These are phyloP conservation scores for Lutraria rhynchaena DNA, from an alignment of 1,140 invertebrate genomes.

Conservation along the genomic window DNA sequence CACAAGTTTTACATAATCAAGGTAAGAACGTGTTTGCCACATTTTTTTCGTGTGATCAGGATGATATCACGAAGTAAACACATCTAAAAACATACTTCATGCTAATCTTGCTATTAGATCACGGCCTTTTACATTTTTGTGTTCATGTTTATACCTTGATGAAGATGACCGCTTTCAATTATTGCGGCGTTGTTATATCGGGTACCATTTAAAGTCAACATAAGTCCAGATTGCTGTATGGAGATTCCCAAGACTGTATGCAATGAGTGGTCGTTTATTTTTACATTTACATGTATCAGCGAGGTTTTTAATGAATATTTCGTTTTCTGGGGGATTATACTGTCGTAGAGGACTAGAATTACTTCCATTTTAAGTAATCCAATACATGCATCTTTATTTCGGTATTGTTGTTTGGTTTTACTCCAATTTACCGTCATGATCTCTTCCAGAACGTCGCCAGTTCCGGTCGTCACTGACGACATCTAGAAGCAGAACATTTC, in stretches of 20 bases:
- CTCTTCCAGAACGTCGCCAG: background rate
- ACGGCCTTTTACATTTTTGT: too few relatives aligned
- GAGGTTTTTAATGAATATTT: background rate
- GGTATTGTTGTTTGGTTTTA: background rate
- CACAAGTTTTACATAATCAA: background rate
- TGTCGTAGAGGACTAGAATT: background rate
- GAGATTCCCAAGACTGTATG: too few relatives aligned
- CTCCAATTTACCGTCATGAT: background rate
- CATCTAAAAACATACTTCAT: too few relatives aligned
- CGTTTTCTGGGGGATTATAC: background rate
- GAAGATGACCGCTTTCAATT: too few relatives aligned
- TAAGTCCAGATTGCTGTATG: too few relatives aligned
- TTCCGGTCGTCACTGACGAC: background rate
- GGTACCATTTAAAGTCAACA: too few relatives aligned
- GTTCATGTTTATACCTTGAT: too few relatives aligned
- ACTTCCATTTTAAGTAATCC: background rate
- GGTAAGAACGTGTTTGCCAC: too few relatives aligned
- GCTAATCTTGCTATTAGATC: too few relatives aligned
- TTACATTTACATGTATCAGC: background rate
- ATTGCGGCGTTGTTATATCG: too few relatives aligned
- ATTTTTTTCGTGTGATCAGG: too few relatives aligned
- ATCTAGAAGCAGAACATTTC: slow-evolving; percentile 30
- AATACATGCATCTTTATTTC: background rate
- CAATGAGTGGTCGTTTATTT: background rate
- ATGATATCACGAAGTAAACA: too few relatives aligned